Percentiles rank a stretch among this genome's conserved stretches.
phyloP scores from a whole-genome alignment of 2,888 invertebrate genomes.

The Leucozona laternaria region DNA sequence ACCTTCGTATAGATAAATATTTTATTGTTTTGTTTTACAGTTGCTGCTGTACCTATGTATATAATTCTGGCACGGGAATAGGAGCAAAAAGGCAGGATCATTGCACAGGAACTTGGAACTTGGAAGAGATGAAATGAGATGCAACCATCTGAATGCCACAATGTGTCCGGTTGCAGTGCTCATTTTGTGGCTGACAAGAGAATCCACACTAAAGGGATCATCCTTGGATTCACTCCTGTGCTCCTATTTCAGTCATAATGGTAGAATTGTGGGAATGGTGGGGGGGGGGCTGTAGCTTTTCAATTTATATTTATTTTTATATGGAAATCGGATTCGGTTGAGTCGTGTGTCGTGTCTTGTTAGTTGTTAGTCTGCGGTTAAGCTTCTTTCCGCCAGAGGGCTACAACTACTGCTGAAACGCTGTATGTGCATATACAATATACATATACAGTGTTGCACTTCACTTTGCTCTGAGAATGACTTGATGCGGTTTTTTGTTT shows the following conservation, averaged over 20 bases:
- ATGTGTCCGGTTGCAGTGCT: constrained; percentile 73
- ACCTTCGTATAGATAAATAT: constrained; percentile 25
- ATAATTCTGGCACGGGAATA: neutral
- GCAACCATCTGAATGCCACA: constrained; percentile 72
- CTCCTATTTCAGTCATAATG: neutral
- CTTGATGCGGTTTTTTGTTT: constrained; percentile 55
- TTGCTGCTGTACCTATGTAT: no score
- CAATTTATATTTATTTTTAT: constrained; percentile 81
- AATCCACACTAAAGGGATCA: constrained; percentile 61
- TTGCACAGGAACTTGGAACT: neutral
- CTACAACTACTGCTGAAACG: neutral
- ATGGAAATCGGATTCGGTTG: constrained; percentile 81
- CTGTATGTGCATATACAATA: neutral
- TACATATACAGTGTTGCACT: constrained; percentile 36
- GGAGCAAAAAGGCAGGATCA: neutral
- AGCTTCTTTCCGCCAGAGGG: constrained; percentile 55
- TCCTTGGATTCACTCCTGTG: constrained; percentile 18
- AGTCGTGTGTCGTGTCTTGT: constrained; percentile 79
- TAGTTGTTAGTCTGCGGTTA: constrained; percentile 70
- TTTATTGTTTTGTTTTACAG: constrained; percentile 59
- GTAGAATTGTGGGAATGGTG: no score
- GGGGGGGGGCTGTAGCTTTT: constrained; percentile 62
- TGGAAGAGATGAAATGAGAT: constrained; percentile 64
- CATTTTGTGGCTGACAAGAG: constrained; percentile 71
- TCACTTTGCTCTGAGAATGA: constrained; percentile 36